Percentiles rank a stretch among this genome's conserved stretches.
Evolutionary conservation across 2,797 vertebrate species (phyloP).

Genomic region (Chelmon rostratus): DNA sequence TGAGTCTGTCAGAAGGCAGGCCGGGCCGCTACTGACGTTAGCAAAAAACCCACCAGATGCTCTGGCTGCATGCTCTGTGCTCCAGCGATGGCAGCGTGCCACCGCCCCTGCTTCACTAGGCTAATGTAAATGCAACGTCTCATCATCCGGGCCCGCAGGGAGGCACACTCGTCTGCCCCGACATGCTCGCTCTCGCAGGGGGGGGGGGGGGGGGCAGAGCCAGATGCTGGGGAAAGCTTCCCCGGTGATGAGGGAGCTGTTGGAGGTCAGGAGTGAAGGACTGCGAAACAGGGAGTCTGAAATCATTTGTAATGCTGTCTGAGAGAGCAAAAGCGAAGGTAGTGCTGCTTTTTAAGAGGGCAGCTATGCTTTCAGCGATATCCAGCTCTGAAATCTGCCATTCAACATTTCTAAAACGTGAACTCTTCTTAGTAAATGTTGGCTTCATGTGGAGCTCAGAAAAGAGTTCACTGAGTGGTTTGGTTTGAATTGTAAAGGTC

Average conservation of each 20-base stretch:
- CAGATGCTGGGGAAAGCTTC: slow-evolving; percentile 60
- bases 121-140: slow-evolving; percentile 74
- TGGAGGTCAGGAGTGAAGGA: slow-evolving; percentile 63
- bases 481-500: neutral
- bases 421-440: neutral
- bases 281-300: slow-evolving; percentile 42
- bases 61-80: slow-evolving; percentile 54
- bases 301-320: slow-evolving; percentile 45
- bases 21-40: slow-evolving; percentile 46
- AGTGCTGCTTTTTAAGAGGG: slow-evolving; percentile 4
- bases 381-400: neutral
- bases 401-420: neutral
- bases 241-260: slow-evolving; percentile 31
- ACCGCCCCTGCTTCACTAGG: slow-evolving; percentile 63
- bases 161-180: slow-evolving; percentile 58
- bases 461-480: neutral
- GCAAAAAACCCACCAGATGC: slow-evolving; percentile 69
- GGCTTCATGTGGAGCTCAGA: neutral
- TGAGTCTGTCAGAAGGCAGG: slow-evolving; percentile 48
- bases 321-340: slow-evolving; percentile 22
- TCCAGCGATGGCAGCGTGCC: slow-evolving; percentile 62
- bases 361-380: slow-evolving; percentile 9
- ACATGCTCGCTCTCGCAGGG: slow-evolving; percentile 56
- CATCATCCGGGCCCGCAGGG: slow-evolving; percentile 63
- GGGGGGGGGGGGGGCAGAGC: slow-evolving; percentile 39